Evolutionary conservation across 2,888 invertebrate genomes (phyloP), one percentile per base, ranked within the genome.

Genomic region (Scaptomyza reducta): DNA sequence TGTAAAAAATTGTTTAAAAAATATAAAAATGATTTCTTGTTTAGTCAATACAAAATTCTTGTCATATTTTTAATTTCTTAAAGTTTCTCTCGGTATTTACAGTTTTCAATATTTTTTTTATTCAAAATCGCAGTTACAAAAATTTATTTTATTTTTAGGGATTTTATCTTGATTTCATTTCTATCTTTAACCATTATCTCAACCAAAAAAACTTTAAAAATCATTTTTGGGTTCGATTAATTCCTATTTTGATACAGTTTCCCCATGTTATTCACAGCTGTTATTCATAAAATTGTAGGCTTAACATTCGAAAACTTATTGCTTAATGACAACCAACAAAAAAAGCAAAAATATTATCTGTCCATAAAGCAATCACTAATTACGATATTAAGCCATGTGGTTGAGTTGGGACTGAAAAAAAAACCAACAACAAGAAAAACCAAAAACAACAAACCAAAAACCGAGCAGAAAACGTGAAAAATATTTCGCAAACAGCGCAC

Each of bases 371-470:
- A 45, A 71, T 53, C 72, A 53, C 77, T 74, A 74, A 74, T 74
- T 76, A 58, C 77, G 51, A 76, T 76, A 58, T 74, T 58, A 76
- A 71, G 61, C 66, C 77, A 66, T 74, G 57, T 59, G 72, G 60
- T 46, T 62, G 55, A 42, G 66, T 25, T 40, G 46, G 65, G 65
- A 16, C 29, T 46, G 25, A 5, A 16, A 16, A 22, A 22, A 35
- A 31, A 49, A 72, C 31, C 47, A 55, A 16, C 40, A 59, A 14
- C n/a, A 57, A 29, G 40, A 55, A 64, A 44, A 58, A 47, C 54
- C 57, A n/a, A n/a, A n/a, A n/a, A n/a, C n/a, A n/a, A n/a, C n/a
- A n/a, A n/a, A 33, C 55, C 56, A 35, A 35, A 56, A 18, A 29
- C 38, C 40, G 51, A 14, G 38, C 45, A 41, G 42, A 53, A 54